Conservation (phyloP, 2,888 invertebrate species). For the Arctia plantaginis region DNA sequence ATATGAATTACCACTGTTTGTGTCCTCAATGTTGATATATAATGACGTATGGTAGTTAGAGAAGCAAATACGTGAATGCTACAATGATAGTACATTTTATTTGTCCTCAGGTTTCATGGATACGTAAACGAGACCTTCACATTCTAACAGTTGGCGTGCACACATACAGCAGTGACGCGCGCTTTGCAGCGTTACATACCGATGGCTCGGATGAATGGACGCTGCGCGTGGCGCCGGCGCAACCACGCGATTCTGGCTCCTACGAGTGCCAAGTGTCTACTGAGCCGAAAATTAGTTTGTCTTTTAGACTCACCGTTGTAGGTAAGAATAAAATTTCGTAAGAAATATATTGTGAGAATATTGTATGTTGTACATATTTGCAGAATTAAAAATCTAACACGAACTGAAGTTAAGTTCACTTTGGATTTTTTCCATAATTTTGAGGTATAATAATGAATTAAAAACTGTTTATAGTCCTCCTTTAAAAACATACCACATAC, state of each 20-base stretch:
- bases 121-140: slow-evolving; percentile 93
- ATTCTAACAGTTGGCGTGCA: slow-evolving; percentile 89
- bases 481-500: not conserved
- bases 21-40: too few species aligned
- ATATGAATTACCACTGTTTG: too few species aligned
- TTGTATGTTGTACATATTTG: not conserved
- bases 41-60: not conserved
- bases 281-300: slow-evolving; percentile 94
- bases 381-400: not conserved
- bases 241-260: slow-evolving; percentile 93
- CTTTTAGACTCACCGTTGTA: slow-evolving; percentile 92
- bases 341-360: not conserved
- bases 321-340: slow-evolving; percentile 84
- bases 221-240: slow-evolving; percentile 86
- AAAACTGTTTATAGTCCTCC: not conserved
- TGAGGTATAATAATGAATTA: not conserved
- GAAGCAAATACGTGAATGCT: not conserved
- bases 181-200: slow-evolving; percentile 89
- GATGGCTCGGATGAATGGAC: slow-evolving; percentile 89
- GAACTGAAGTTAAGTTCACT: not conserved
- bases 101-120: slow-evolving; percentile 92
- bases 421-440: not conserved
- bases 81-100: not conserved
- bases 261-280: slow-evolving; percentile 98
- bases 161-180: slow-evolving; percentile 89